A percentile compares a stretch with the other conserved stretches of the same genome.
phyloP scores from a whole-genome alignment of 2,888 invertebrate species.

The Leucoma salicis region DNA sequence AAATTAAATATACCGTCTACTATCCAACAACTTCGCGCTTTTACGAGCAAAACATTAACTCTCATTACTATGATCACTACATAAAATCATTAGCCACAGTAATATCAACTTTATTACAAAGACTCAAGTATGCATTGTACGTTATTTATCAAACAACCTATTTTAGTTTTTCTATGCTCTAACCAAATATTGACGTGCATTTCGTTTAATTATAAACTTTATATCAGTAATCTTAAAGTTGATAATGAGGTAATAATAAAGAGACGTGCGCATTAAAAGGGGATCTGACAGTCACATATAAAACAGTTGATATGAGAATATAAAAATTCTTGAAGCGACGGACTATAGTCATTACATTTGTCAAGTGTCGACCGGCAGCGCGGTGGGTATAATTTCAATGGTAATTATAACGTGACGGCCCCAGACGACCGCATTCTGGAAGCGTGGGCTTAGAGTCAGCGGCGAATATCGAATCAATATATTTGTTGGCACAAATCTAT shows the following conservation, averaged over 20 bases:
- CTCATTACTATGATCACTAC: conserved; percentile 34
- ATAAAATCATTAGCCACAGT: conserved; percentile 17
- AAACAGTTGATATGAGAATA: conserved; percentile 78
- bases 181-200: conserved; percentile 19
- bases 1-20: conserved; percentile 72
- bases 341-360: conserved; percentile 78
- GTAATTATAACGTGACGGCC: conserved; percentile 71
- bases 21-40: conserved; percentile 66
- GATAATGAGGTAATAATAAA: conserved; percentile 22
- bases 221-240: conserved; percentile 9
- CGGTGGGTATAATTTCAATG: conserved; percentile 77
- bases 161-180: conserved; percentile 45
- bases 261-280: conserved; percentile 51
- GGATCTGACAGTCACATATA: conserved; percentile 72
- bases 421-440: conserved; percentile 31
- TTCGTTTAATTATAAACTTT: conserved; percentile 25
- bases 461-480: conserved; percentile 11
- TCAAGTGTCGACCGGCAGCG: conserved; percentile 77
- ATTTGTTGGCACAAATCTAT: too few species aligned
- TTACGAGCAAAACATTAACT: conserved; percentile 73
- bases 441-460: conserved; percentile 19
- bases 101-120: conserved; percentile 34
- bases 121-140: conserved; percentile 29
- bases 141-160: conserved; percentile 39
- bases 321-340: conserved; percentile 77